Evolutionary conservation across 2,113 vertebrate genomes (phyloP).

Genomic region (Piaya cayana): DNA sequence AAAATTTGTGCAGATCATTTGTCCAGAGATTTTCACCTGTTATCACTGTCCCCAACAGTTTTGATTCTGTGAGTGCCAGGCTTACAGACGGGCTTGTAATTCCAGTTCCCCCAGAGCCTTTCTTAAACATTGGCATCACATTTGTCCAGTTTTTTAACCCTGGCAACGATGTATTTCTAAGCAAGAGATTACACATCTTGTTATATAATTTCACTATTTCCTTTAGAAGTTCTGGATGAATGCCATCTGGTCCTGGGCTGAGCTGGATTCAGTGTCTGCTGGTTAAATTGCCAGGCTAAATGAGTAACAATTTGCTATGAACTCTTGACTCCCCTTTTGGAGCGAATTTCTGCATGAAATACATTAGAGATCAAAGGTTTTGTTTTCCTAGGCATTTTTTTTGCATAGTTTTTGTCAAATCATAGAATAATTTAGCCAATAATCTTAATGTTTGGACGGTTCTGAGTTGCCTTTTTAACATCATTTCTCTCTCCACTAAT

Average conservation of each 20-base stretch:
- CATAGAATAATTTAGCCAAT: neutral
- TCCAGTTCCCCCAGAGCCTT: neutral
- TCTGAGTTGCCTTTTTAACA: neutral
- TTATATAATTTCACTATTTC: slow-evolving; percentile 57
- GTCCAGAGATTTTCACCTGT: neutral
- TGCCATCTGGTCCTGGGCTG: slow-evolving; percentile 21
- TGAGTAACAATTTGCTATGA: slow-evolving; percentile 35
- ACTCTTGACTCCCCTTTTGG: slow-evolving; percentile 35
- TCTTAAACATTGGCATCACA: neutral
- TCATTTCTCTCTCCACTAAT: neutral
- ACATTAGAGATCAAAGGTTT: neutral
- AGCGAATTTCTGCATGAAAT: neutral
- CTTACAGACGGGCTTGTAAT: neutral
- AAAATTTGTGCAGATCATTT: neutral
- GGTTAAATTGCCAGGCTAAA: slow-evolving; percentile 32
- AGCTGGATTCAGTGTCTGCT: slow-evolving; percentile 29
- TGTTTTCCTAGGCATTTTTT: neutral
- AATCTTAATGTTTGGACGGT: neutral
- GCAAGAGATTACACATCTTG: neutral
- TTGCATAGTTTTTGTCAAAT: neutral
- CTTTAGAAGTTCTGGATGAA: slow-evolving; percentile 54
- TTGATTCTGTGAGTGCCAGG: neutral
- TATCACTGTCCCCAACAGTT: neutral
- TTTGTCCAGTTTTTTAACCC: neutral
- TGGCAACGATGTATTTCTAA: neutral